Evolutionary conservation across 2,797 vertebrate species (phyloP).

Genomic region (Cossypha caffra): DNA sequence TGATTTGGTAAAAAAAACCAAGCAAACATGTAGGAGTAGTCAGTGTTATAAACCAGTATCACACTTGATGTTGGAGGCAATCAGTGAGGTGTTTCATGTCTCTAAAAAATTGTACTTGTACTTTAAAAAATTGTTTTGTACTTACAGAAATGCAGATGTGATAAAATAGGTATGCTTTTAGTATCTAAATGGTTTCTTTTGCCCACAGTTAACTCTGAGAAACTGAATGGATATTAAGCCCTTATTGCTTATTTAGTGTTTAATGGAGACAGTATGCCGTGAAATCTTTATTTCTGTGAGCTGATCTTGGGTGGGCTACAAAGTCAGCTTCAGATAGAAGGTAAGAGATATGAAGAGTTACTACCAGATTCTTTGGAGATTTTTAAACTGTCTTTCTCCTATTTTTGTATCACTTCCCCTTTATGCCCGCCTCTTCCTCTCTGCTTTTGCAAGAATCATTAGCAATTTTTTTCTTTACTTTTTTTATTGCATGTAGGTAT

Average conservation of each 20-base stretch:
- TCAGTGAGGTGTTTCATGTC: neutral
- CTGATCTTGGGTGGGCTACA: neutral
- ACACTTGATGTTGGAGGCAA: neutral
- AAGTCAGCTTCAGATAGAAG: neutral
- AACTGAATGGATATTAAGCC: neutral
- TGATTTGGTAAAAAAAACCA: neutral
- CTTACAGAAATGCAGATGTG: neutral
- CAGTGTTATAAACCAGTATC: fast-evolving
- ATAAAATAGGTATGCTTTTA: neutral
- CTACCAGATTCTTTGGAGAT: neutral
- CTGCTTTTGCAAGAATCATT: neutral
- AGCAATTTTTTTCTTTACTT: neutral
- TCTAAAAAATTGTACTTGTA: neutral
- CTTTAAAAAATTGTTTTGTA: neutral
- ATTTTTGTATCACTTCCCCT: neutral
- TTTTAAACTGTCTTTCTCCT: neutral
- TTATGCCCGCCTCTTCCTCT: neutral
- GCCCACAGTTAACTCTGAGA: neutral
- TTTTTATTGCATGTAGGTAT: neutral
- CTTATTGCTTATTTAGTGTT: neutral
- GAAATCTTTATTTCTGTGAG: neutral
- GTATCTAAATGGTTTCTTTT: neutral
- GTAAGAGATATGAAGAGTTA: neutral
- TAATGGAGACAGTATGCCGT: neutral
- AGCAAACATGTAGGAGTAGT: neutral